Percentiles rank a stretch among this genome's conserved stretches.
phyloP scores from a whole-genome alignment of 2,888 invertebrate species.

The Entomobrya multifasciata region DNA sequence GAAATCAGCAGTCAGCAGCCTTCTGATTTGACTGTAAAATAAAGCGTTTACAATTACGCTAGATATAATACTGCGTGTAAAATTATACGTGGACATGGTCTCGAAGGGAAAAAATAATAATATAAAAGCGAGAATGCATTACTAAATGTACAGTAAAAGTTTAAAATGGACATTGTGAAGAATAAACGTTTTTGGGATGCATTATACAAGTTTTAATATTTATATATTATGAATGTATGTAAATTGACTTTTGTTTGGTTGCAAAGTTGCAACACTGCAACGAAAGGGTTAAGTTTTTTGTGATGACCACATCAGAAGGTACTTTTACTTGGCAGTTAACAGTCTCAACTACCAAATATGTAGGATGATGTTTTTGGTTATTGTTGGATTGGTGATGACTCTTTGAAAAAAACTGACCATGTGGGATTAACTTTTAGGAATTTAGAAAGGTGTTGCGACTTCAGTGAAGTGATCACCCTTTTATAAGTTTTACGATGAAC shows the following conservation, averaged over 20 bases:
- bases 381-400: too few relatives aligned
- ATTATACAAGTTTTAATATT: too few relatives aligned
- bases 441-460: slow-evolving; percentile 66
- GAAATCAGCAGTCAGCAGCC: too few relatives aligned
- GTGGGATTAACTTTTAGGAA: slow-evolving; percentile 67
- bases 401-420: neutral
- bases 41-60: too few relatives aligned
- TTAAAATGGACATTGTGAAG: too few relatives aligned
- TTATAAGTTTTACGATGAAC: neutral
- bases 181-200: too few relatives aligned
- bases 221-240: too few relatives aligned
- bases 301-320: neutral
- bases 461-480: neutral
- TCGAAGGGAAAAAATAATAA: too few relatives aligned
- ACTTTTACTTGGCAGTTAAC: too few relatives aligned
- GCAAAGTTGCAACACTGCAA: slow-evolving; percentile 37
- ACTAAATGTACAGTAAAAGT: too few relatives aligned
- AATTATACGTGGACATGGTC: neutral
- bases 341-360: slow-evolving; percentile 34
- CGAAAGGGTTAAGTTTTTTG: neutral
- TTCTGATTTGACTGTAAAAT: too few relatives aligned
- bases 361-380: slow-evolving; percentile 29
- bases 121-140: too few relatives aligned
- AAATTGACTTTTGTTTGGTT: neutral
- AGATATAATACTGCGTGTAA: neutral